Evolutionary conservation across 2,797 vertebrate species (phyloP), one percentile per base, ranked within the genome.

Genomic region (Buceros bicornis): DNA sequence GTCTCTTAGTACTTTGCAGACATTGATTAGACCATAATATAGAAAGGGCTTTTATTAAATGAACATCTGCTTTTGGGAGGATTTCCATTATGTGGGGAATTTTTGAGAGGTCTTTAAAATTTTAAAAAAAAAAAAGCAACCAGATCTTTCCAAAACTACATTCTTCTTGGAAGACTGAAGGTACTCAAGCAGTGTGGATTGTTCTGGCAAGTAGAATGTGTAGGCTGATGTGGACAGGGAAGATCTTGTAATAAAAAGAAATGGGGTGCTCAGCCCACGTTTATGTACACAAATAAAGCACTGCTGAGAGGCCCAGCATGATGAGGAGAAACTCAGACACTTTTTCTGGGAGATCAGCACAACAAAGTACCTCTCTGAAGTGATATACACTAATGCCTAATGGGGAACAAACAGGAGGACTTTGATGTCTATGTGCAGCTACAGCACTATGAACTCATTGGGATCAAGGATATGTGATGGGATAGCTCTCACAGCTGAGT

Each of bases 181-280:
- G 4, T 85, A 58, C 3, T 60, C 6, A n/a, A 79, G 22, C n/a
- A 56, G 4, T 43, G 15, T 66, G 50, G 19, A 40, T 26, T 28
- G 28, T 2, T 8, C 43, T 54, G 15, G 16, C 16, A 81, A 58
- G 69, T 21, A 50, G 67, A 73, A 57, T 11, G 8, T 54, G 40
- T 31, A 74, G 29, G 22, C 10, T 58, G 13, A 37, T 70, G 28
- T 25, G 19, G 15, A 50, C 17, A 62, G 7, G 25, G 11, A 82
- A 66, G 22, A 62, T 1, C 8, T 31, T 91, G 22, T 58, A 86
- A 69, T 18, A 5, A 51, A 71, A 56, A 26, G 33, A 62, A 35
- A 0, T 8, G 31, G 2, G 5, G 22, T 67, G 11, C 8, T 33
- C 45, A 40, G 14, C 29, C 12, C 14, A 77, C 64, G 2, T 37